Conservation (phyloP, 2,888 invertebrate genomes). For the Aphodius sticticus region DNA sequence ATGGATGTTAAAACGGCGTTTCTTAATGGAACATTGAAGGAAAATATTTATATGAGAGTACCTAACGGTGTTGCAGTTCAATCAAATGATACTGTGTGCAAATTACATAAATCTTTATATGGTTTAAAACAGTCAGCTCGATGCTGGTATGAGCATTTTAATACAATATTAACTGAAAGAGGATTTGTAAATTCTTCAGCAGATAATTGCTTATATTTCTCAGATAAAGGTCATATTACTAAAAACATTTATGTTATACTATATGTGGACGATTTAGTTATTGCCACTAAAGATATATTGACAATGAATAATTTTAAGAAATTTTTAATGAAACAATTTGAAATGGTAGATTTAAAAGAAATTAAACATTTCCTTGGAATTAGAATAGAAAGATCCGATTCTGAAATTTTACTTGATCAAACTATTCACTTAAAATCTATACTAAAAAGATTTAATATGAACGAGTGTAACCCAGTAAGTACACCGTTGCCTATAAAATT, state of each 20-base stretch:
- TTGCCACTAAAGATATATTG: background rate
- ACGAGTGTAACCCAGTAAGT: background rate
- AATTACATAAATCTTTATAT: background rate
- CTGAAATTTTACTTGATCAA: background rate
- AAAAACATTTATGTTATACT: background rate
- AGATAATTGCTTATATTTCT: background rate
- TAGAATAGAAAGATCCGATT: background rate
- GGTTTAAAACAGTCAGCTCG: background rate
- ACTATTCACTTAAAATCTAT: background rate
- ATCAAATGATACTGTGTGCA: background rate
- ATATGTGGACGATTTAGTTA: background rate
- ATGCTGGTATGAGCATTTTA: background rate
- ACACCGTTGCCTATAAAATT: no score
- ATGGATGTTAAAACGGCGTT: background rate
- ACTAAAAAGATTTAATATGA: background rate
- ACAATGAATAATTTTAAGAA: background rate
- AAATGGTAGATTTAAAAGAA: slow-evolving; percentile 4
- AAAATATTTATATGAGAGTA: background rate
- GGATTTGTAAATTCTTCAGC: background rate
- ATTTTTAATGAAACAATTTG: background rate
- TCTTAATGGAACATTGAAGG: background rate
- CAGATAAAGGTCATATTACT: background rate
- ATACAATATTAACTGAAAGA: background rate
- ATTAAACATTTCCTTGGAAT: background rate
- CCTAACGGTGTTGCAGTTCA: background rate